Evolutionary conservation across 2,797 vertebrate genomes (phyloP).

Genomic region (Hoplostethus atlanticus): DNA sequence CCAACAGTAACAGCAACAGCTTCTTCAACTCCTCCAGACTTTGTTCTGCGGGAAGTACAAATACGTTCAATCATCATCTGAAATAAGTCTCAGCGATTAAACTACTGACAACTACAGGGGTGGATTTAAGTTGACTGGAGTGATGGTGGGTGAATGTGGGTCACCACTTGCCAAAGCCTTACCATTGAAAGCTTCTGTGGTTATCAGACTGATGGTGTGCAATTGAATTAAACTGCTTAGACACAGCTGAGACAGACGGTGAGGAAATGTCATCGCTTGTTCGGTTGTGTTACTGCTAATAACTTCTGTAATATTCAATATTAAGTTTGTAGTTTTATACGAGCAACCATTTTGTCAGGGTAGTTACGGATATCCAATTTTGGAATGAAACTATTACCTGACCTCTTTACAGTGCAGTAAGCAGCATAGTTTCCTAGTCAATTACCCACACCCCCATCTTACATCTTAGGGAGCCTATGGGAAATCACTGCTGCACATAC

Average conservation of each 20-base stretch:
- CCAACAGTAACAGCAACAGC: constrained; percentile 91
- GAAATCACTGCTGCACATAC: constrained; percentile 15
- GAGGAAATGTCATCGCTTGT: no score
- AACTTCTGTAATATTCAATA: no score
- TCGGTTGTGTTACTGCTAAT: no score
- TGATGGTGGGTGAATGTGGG: constrained; percentile 58
- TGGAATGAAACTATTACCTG: neutral
- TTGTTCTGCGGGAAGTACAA: constrained; percentile 83
- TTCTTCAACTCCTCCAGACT: constrained; percentile 94
- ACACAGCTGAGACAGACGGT: neutral
- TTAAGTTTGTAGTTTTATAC: no score
- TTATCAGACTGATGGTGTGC: constrained; percentile 58
- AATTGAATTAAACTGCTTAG: constrained; percentile 46
- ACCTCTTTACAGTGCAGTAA: neutral
- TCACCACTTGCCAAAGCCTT: constrained; percentile 51
- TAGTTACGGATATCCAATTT: neutral
- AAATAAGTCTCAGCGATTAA: constrained; percentile 17
- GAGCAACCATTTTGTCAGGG: no score
- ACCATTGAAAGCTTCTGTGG: constrained; percentile 44
- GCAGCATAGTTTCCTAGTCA: neutral
- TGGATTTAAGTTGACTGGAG: constrained; percentile 35
- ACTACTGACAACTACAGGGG: constrained; percentile 25
- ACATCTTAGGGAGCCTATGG: neutral
- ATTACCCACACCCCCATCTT: neutral
- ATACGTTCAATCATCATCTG: constrained; percentile 8